Evolutionary conservation across 92 coral and sea anemone genomes (phyloP), one percentile per base, ranked within the genome.

Genomic region (Ricordea florida): DNA sequence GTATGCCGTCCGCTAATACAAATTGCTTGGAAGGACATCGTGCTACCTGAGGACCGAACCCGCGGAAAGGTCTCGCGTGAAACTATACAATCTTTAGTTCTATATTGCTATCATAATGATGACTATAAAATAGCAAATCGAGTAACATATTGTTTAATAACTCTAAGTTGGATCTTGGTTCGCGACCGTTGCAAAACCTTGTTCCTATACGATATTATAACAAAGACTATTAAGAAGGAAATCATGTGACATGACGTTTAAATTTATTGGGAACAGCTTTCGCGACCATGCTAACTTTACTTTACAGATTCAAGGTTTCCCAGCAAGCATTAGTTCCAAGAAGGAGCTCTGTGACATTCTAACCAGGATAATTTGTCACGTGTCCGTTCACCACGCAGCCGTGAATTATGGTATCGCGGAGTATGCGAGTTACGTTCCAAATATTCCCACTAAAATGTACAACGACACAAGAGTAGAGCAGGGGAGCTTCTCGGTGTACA

Each of bases 391-490:
- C 4, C 89, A 83, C 83, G 42, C 73, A 2, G 23, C 84, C 0
- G 79, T 76, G 1, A 83, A 76, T 62, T 83, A 66, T 53, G 49
- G 14, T 0, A 18, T 83, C 3, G 37, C 59, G 17, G 73, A 83
- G 72, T 83, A 83, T 32, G 41, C 33, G 3, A 18, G 25, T 25
- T 82, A 61, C 57, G 38, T 57, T 35, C 87, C 87, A 10, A 82
- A 74, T 61, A 36, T 43, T 23, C 87, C 87, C 9, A 57, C 82
- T 23, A 82, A 82, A 38, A 61, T 82, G 27, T 82, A 82, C 76
- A 53, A 84, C 35, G 85, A 84, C 36, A 65, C 74, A n/a, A 60
- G 89, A 43, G 74, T 69, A 33, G 70, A 65, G 24, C 59, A 44
- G 0, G 89, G 81, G 4, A 62, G 69, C 36, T 84, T 77, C 38